Conservation (phyloP, 1,140 invertebrate species). For the Chionoecetes opilio region DNA sequence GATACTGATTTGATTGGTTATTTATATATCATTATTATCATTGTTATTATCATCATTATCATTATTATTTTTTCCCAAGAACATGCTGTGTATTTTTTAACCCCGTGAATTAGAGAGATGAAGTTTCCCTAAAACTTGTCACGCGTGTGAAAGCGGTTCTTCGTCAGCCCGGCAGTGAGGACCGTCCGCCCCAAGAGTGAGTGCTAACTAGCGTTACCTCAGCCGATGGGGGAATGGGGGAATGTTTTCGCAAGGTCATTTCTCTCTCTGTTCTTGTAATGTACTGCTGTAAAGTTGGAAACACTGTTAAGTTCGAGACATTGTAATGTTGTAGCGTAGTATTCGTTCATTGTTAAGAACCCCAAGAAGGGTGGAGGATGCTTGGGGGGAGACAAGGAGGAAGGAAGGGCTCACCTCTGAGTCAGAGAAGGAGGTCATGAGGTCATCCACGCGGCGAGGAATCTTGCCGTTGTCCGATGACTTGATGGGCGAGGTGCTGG, state of each 20-base stretch:
- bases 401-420: constrained; percentile 72
- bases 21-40: neutral
- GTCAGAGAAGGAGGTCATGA: constrained; percentile 80
- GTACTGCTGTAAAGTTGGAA: constrained; percentile 73
- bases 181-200: neutral
- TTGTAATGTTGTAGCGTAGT: neutral
- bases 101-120: too few relatives aligned
- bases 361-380: too few relatives aligned
- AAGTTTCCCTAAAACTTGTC: neutral
- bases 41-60: neutral
- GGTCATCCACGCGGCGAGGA: constrained; percentile 80
- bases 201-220: constrained; percentile 69
- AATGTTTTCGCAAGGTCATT: constrained; percentile 75
- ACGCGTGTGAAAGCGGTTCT: neutral
- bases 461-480: constrained; percentile 68
- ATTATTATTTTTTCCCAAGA: too few relatives aligned
- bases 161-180: neutral
- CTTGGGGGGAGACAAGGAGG: neutral
- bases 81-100: too few relatives aligned
- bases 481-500: constrained; percentile 79
- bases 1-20: neutral
- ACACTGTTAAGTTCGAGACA: neutral
- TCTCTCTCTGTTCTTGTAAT: constrained; percentile 70
- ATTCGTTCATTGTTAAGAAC: too few relatives aligned
- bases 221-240: constrained; percentile 66